Base-by-base conservation (phyloP, 2,888 invertebrate species). In the Macrosoma leucophasiata region DNA sequence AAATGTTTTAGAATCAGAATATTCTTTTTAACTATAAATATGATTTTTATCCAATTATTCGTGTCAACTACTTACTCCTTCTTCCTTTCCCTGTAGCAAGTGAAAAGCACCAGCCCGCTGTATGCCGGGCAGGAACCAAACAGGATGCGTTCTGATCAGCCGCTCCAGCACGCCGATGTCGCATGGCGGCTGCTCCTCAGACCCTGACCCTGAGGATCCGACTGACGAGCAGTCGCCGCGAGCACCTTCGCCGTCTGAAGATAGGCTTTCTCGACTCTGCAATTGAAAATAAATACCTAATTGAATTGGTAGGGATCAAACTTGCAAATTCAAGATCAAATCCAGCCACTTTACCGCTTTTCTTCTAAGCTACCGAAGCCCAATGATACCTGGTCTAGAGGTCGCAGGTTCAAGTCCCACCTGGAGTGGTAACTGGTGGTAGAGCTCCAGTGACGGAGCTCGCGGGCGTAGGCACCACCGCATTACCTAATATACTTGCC, bases 111-210 rank as follows among this genome's bases (percentile, higher is more conserved):
- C 97, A 33, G 95, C 94, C 47, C 97, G 88, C 63, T 96, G 96
- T 31, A 97, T 94, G 20, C 95, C 95, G 0, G 96, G 95, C 42
- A 97, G 86, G 74, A 95, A 97, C 98, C 98, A 98, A 58, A 98
- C 94, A 23, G 96, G 95, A 78, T 97, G 96, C 17, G 95, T 94
- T 48, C 95, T 88, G 62, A 95, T 91, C 51, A 97, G 88, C 46
- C 96, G 88, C 72, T 97, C 97, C 62, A 95, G 86, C 46, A 95
- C 81, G 12, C 92, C 91, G 62, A 95, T 91, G 82, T 92, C 93
- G 70, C 94, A 95, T 44, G 93, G 92, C 43, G 91, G 91, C 56
- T 90, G 90, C 61, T 89, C 88, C 47, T 88, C 89, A 36, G 85
- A 86, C 25, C 84, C 86, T 36, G 88, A 89, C 31, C 71, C 75